Evolutionary conservation across 2,113 vertebrate species (phyloP).

Genomic region (Raja brachyura): DNA sequence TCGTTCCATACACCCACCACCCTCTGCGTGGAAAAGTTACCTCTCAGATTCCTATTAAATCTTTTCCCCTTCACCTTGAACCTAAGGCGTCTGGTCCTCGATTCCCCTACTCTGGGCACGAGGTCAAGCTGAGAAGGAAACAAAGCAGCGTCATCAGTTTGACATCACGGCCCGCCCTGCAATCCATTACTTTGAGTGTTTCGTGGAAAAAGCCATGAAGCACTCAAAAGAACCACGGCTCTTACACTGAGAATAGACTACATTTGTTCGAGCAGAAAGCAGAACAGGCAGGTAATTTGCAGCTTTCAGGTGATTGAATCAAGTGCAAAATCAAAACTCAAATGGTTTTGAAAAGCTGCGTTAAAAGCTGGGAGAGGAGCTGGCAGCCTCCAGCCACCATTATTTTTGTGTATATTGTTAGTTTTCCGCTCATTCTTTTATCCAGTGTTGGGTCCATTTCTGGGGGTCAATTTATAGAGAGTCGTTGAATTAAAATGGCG

Average conservation of each 20-base stretch:
- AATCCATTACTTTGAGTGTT: constrained; percentile 8
- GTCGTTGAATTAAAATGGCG: not conserved
- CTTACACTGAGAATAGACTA: not conserved
- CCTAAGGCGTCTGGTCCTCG: too few relatives aligned
- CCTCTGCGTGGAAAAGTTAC: too few relatives aligned
- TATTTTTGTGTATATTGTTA: not conserved
- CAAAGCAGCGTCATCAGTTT: not conserved
- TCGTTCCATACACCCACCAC: too few relatives aligned
- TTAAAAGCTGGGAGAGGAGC: not conserved
- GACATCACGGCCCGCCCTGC: too few relatives aligned
- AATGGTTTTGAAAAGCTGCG: not conserved
- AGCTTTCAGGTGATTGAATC: not conserved
- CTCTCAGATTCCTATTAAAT: too few relatives aligned
- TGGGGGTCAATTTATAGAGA: not conserved
- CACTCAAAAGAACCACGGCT: not conserved
- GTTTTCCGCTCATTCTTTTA: not conserved
- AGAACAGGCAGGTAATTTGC: not conserved
- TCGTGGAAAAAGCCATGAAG: not conserved
- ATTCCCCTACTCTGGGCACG: too few relatives aligned
- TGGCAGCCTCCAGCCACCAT: not conserved
- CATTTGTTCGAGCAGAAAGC: not conserved
- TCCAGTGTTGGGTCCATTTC: not conserved
- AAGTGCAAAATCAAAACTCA: not conserved
- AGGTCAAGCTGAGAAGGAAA: too few relatives aligned
- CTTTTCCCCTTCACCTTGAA: too few relatives aligned